Conservation (phyloP, 2,113 vertebrate genomes). For the Sinocyclocheilus anophthalmus region DNA sequence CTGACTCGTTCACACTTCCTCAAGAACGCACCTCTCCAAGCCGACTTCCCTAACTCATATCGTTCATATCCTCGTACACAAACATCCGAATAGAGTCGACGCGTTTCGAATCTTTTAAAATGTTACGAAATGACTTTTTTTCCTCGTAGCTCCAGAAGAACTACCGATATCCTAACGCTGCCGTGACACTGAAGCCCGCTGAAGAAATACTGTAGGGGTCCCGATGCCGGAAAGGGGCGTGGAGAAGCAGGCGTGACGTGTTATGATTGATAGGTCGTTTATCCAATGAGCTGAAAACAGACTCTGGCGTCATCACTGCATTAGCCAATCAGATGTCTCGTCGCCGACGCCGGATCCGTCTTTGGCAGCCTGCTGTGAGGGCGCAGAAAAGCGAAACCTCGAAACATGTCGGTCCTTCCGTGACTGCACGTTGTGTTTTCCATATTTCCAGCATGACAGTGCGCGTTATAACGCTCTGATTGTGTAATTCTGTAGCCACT, state of each 20-base stretch:
- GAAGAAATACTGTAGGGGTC: not conserved
- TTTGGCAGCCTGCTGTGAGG: slow-evolving; percentile 13
- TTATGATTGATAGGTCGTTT: not conserved
- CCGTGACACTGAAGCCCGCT: not conserved
- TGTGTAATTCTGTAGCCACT: not conserved
- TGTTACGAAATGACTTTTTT: not conserved
- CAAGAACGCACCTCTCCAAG: not conserved
- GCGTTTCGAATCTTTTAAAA: not conserved
- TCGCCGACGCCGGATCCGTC: not conserved
- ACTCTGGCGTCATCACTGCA: not conserved
- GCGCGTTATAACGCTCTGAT: not conserved
- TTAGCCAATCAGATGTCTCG: slow-evolving; percentile 58
- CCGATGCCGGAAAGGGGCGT: slow-evolving; percentile 32
- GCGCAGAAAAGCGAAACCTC: slow-evolving; percentile 25
- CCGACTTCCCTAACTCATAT: not conserved
- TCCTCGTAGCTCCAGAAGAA: not conserved
- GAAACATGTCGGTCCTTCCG: slow-evolving; percentile 7
- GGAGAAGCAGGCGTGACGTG: not conserved
- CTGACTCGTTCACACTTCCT: slow-evolving; percentile 17
- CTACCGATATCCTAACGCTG: not conserved
- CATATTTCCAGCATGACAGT: slow-evolving; percentile 6
- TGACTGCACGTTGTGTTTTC: not conserved
- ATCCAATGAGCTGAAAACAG: slow-evolving; percentile 56
- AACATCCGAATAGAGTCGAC: not conserved
- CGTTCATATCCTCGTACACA: not conserved